A percentile compares a stretch with the other conserved stretches of the same genome.
Conservation (phyloP, 2,113 vertebrate genomes). For the Panurus biarmicus region DNA sequence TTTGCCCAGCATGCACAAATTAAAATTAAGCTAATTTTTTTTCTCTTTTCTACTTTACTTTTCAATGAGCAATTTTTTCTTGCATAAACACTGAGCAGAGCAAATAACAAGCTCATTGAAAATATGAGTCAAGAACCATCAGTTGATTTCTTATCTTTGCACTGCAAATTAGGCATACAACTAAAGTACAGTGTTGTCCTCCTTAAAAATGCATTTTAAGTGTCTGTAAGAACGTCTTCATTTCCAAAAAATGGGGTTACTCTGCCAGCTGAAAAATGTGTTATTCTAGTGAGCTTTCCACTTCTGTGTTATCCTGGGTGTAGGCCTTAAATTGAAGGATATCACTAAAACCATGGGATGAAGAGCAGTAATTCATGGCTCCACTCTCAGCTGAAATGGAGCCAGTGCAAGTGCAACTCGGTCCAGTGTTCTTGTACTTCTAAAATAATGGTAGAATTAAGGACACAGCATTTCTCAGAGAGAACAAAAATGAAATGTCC, state of each 20-base stretch:
- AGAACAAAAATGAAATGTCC: accelerated
- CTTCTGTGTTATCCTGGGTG: not conserved
- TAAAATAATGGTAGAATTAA: not conserved
- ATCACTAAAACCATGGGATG: not conserved
- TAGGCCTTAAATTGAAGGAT: not conserved
- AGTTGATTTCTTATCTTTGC: constrained; percentile 43
- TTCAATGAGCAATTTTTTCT: constrained; percentile 36
- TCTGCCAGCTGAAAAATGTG: not conserved
- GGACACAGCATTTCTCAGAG: not conserved
- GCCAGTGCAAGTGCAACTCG: not conserved
- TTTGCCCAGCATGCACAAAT: constrained; percentile 36
- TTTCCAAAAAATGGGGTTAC: not conserved
- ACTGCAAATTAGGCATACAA: constrained; percentile 28
- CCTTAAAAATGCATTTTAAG: constrained; percentile 18
- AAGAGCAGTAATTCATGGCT: not conserved
- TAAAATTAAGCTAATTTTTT: constrained; percentile 41
- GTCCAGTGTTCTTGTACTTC: not conserved
- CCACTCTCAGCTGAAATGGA: not conserved
- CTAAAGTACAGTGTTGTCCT: not conserved
- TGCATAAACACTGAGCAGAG: constrained; percentile 35
- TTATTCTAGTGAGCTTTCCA: not conserved
- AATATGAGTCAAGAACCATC: constrained; percentile 34
- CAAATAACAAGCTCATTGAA: constrained; percentile 39
- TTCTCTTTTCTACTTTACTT: constrained; percentile 16
- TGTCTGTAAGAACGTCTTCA: not conserved